Evolutionary conservation across 2,888 invertebrate genomes (phyloP), one percentile per base, ranked within the genome.

Genomic region (Oeneis ivallda): DNA sequence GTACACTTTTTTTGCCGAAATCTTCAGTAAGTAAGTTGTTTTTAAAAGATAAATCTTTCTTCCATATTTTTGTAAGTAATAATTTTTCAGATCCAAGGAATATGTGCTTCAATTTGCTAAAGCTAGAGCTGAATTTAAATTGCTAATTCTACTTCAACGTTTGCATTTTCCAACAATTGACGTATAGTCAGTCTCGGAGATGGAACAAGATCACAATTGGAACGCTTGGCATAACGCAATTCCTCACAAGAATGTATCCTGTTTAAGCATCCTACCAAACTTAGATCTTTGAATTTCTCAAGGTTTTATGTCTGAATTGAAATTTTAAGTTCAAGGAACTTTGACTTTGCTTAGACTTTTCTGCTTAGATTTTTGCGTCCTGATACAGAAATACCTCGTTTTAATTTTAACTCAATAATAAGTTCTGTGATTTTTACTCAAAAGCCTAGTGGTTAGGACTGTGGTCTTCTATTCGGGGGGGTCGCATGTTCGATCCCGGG

Each of bases 101-200:
- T 34, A 53, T 3, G 34, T 7, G 2, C n/a, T 53, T 34, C 34
- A 32, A 34, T 53, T 52, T 19, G 10, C 19, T 53, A 34, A 53
- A 34, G n/a, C 34, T n/a, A 34, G 34, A 39, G 39, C 56, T 19
- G 56, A 56, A 41, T 56, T 39, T 39, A 56, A 56, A 56, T 56
- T 56, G 41, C 56, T 19, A 56, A 56, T 56, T 19, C 17, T 19
- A 13, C 54, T 37, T 53, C 37, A 17, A 54, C 56, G 56, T 56
- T 41, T 41, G 11, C 9, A 54, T 39, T 54, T 39, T 39, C 39
- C 39, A 39, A 54, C 39, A 34, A 52, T 32, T 32, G 34, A 39
- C 37, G 15, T 41, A 41, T 15, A 41, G 7, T 39, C 39, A 11
- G 39, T 13, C 17, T 11, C 15, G 34, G 37, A 4, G 37, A 53